Evolutionary conservation across 2,797 vertebrate species (phyloP).

Genomic region (Poeciliopsis paucimaculata): DNA sequence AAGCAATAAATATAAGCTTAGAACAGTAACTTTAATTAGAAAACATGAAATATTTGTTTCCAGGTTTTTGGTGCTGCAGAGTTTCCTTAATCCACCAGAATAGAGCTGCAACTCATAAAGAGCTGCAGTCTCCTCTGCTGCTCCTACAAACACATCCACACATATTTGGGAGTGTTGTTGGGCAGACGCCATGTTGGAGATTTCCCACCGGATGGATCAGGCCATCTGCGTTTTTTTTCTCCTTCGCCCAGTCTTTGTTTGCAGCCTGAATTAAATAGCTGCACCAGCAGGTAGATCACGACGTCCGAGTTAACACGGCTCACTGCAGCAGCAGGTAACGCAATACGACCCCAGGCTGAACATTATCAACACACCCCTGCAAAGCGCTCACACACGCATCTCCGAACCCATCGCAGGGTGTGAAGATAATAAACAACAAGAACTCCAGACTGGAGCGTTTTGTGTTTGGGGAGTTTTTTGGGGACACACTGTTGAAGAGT

Average conservation of each 20-base stretch:
- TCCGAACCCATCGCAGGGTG: background rate
- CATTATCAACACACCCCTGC: background rate
- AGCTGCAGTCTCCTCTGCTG: background rate
- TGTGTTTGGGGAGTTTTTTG: background rate
- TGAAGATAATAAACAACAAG: conserved; percentile 1
- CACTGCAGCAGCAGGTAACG: conserved; percentile 23
- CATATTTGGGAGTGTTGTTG: conserved; percentile 45
- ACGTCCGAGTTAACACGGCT: conserved; percentile 41
- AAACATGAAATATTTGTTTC: background rate
- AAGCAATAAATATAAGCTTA: too few relatives aligned
- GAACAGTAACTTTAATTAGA: background rate
- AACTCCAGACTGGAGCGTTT: conserved; percentile 7
- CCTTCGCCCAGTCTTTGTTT: conserved; percentile 49
- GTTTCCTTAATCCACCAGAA: conserved; percentile 14
- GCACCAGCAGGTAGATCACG: conserved; percentile 53
- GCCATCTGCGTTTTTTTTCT: conserved; percentile 56
- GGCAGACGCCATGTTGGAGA: conserved; percentile 54
- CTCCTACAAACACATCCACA: conserved; percentile 8
- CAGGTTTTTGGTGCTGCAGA: too few relatives aligned
- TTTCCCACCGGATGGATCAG: conserved; percentile 61
- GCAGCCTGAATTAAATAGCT: conserved; percentile 58
- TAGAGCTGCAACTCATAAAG: conserved; percentile 32
- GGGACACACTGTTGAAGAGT: background rate
- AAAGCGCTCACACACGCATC: background rate
- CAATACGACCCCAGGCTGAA: conserved; percentile 19